phyloP scores from a whole-genome alignment of 2,888 invertebrate species.

The Aphodius sticticus region DNA sequence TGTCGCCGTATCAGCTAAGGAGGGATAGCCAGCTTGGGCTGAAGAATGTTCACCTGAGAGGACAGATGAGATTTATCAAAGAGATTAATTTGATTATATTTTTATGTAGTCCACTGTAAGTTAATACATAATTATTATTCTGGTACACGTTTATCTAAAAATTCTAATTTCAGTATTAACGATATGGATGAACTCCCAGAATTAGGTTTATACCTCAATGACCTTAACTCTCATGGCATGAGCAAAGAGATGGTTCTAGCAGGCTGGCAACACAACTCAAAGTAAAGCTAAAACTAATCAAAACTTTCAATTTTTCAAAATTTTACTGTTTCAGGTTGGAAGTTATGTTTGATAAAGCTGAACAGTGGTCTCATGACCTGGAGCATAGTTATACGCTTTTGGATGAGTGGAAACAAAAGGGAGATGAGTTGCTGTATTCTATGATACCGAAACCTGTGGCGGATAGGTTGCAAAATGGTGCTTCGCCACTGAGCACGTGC shows the following conservation, averaged over 20 bases:
- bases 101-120: constrained; percentile 88
- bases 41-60: constrained; percentile 79
- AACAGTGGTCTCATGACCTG: constrained; percentile 78
- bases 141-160: neutral
- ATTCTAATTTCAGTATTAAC: constrained; percentile 70
- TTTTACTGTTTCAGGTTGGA: constrained; percentile 67
- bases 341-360: constrained; percentile 83
- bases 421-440: constrained; percentile 87
- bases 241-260: constrained; percentile 83
- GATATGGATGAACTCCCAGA: constrained; percentile 83
- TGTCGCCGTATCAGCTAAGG: constrained; percentile 55
- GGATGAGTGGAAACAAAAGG: constrained; percentile 86
- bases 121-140: constrained; percentile 41
- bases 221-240: constrained; percentile 85
- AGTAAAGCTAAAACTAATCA: constrained; percentile 55
- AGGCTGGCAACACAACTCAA: constrained; percentile 86
- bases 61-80: constrained; percentile 84
- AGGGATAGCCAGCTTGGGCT: constrained; percentile 65
- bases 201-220: constrained; percentile 81
- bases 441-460: constrained; percentile 92
- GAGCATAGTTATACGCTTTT: constrained; percentile 79
- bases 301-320: neutral
- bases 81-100: constrained; percentile 85
- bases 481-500: constrained; percentile 80
- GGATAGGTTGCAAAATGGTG: constrained; percentile 78